Base-by-base conservation (phyloP, 2,113 vertebrate genomes). In the Alces alces region DNA sequence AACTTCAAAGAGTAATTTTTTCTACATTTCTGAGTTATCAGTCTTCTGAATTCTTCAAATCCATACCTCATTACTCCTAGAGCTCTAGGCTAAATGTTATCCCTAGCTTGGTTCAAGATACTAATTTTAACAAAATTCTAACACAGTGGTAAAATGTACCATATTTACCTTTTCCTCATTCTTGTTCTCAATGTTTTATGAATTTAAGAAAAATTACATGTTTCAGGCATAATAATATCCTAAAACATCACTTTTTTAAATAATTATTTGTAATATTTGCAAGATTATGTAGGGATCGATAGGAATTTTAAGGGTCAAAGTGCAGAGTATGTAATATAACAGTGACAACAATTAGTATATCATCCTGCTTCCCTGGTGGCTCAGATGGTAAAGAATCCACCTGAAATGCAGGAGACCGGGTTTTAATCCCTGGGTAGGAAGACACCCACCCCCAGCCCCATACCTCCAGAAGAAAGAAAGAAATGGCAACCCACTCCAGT, bases 41-140 rank as follows among this genome's bases (percentile, higher is more conserved):
- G 12, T 15, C 17, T 88, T 92, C 28, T 39, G 61, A 85, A n/a
- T 78, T 96, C 47, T 85, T 97, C 64, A 92, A 61, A 39, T 89
- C 17, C 93, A 8, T 39, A 87, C 95, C 30, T 84, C 50, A 73
- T 73, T 78, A 21, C 30, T 82, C 11, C 70, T 89, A 80, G 45
- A 92, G 54, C 73, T 70, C 39, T 80, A 86, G 28, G 60, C 64
- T 86, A 88, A 96, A 89, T 82, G 27, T 76, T 84, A 96, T 36
- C 28, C 15, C 17, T 73, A 92, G 55, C 66, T 70, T 57, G 23
- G 82, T 43, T 83, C 91, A 88, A 89, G 28, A 23, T 96, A 87
- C 70, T 91, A 89, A 66, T 86, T 93, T 95, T 86, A 95, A 95
- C 15, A 96, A 96, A 96, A 79, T 58, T 57, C 33, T 84, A 96